Evolutionary conservation across 2,888 invertebrate genomes (phyloP), one percentile per base, ranked within the genome.

Genomic region (Parnassius apollo): DNA sequence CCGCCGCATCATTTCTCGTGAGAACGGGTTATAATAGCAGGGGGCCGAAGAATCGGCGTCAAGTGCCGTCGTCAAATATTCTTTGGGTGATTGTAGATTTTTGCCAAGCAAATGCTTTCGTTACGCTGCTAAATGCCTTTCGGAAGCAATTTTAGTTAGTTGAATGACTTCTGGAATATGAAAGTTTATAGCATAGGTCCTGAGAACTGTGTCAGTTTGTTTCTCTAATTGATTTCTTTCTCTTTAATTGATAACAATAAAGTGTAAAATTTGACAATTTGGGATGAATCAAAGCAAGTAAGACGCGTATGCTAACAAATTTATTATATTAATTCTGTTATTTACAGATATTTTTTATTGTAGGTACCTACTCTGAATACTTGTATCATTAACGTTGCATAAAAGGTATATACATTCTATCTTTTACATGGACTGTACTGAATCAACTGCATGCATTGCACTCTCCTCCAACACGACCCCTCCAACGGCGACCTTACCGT

Each of bases 41-140:
- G 71, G 69, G 75, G 68, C 70, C 50, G 51, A 60, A 44, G 59
- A 25, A 25, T 61, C 59, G 42, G 69, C 75, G 78, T 78, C 85
- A 86, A 88, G 86, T 88, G 85, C 81, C 77, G 72, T 75, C 76
- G 72, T 73, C 81, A 75, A 84, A 82, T 82, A 83, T 82, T 80
- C 77, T 81, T 35, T 82, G 80, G 83, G 80, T 83, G 83, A 84
- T 84, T 86, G 84, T 83, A 76, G 80, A 85, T 85, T 90, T 91
- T 86, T 77, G 87, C 87, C 81, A 86, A 85, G 78, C 83, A 86
- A 90, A 90, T 85, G 82, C 78, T 87, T 90, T 89, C 80, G 89
- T 75, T 78, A 85, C 83, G 85, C 84, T 76, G 75, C 75, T 83
- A 82, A 82, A 81, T 78, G 78, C 83, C 49, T 86, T 83, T 87